Percentiles rank a stretch among this genome's conserved stretches.
Conservation (phyloP, 2,113 vertebrate genomes). For the Aphelocoma coerulescens region DNA sequence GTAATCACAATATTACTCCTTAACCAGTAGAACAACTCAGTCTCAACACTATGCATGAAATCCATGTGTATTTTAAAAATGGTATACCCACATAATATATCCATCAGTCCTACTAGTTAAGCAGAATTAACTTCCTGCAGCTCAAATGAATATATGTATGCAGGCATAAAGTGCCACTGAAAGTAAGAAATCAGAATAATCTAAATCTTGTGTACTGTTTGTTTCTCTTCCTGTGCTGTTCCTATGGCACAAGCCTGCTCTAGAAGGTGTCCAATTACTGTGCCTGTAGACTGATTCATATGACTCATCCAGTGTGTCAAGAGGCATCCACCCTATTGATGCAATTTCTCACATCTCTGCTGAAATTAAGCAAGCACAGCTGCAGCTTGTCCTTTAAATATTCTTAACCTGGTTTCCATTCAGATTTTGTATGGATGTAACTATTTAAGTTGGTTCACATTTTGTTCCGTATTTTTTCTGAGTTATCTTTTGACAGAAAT, state of each 20-base stretch:
- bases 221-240: not conserved
- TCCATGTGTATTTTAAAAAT: not conserved
- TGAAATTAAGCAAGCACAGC: conserved; percentile 13
- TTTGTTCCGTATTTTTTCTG: not conserved
- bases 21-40: not conserved
- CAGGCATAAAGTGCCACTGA: not conserved
- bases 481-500: not conserved
- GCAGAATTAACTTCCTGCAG: not conserved
- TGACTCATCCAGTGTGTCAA: not conserved
- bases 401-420: not conserved
- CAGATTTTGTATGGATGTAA: not conserved
- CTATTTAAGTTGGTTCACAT: not conserved
- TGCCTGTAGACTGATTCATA: not conserved
- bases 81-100: not conserved
- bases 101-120: not conserved
- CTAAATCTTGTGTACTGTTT: not conserved
- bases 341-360: conserved; percentile 9
- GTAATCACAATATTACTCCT: not conserved
- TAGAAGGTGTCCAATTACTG: not conserved
- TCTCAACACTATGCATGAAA: not conserved
- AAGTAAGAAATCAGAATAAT: not conserved
- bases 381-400: conserved; percentile 17
- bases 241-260: not conserved
- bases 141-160: not conserved
- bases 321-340: conserved; percentile 4